These are phyloP conservation scores for Philereme transversata DNA, from an alignment of 2,888 invertebrate species.

Conservation along the genomic window DNA sequence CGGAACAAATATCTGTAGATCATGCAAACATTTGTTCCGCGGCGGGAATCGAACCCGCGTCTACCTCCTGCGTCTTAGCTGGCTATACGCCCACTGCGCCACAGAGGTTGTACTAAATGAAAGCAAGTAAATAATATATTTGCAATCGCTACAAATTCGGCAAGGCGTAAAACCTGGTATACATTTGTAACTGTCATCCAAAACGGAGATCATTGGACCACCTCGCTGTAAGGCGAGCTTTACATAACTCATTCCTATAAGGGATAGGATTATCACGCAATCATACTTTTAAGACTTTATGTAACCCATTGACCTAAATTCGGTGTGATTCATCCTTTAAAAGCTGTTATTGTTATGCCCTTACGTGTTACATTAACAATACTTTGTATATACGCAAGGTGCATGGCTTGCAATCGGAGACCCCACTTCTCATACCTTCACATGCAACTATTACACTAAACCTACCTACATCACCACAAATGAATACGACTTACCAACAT, in stretches of 20 bases:
- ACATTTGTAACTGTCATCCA: slow-evolving; percentile 39
- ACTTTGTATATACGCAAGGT: too few relatives aligned
- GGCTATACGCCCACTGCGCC: too few relatives aligned
- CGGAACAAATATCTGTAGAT: too few relatives aligned
- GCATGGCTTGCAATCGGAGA: too few relatives aligned
- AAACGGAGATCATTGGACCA: slow-evolving; percentile 38
- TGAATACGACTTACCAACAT: too few relatives aligned
- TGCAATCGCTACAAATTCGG: slow-evolving; percentile 4
- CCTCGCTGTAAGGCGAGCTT: slow-evolving; percentile 33
- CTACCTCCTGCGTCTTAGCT: too few relatives aligned
- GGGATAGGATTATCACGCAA: slow-evolving; percentile 25
- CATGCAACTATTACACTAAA: too few relatives aligned
- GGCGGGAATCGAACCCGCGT: too few relatives aligned
- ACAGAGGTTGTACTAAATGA: not conserved
- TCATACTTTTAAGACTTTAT: slow-evolving; percentile 20
- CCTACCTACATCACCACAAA: too few relatives aligned
- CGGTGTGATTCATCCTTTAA: slow-evolving; percentile 13
- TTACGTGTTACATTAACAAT: too few relatives aligned
- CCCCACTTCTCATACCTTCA: too few relatives aligned
- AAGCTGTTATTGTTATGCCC: not conserved
- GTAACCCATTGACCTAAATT: slow-evolving; percentile 25
- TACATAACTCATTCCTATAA: slow-evolving; percentile 37
- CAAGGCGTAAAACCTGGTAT: slow-evolving; percentile 30
- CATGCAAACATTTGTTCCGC: too few relatives aligned
- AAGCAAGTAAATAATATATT: not conserved